Conservation (phyloP, 2,888 invertebrate species). For the Dasysyrphus albostriatus region DNA sequence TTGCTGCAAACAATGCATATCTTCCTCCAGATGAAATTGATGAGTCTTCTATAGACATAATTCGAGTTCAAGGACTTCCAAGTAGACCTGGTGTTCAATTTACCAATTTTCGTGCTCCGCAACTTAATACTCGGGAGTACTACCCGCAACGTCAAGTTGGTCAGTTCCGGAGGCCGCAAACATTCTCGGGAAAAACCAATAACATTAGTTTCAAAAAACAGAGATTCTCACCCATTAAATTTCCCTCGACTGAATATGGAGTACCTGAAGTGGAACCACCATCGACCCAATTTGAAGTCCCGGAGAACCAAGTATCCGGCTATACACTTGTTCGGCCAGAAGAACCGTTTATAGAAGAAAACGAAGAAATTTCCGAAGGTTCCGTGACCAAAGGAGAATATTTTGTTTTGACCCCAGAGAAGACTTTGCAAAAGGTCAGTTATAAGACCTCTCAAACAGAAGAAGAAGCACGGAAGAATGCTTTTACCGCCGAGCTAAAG, state of each 20-base stretch:
- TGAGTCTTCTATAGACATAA: slow-evolving; percentile 46
- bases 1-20: slow-evolving; percentile 77
- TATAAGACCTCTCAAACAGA: slow-evolving; percentile 81
- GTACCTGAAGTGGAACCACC: slow-evolving; percentile 38
- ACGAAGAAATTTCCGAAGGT: slow-evolving; percentile 76
- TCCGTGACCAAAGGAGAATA: slow-evolving; percentile 81
- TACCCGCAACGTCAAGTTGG: slow-evolving; percentile 40
- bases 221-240: slow-evolving; percentile 23
- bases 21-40: slow-evolving; percentile 76
- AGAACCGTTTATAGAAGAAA: slow-evolving; percentile 31
- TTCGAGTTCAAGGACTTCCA: slow-evolving; percentile 68
- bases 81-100: slow-evolving; percentile 40
- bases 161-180: slow-evolving; percentile 63
- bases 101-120: slow-evolving; percentile 15
- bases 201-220: slow-evolving; percentile 42
- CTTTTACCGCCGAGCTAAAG: slow-evolving; percentile 82
- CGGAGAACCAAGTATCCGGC: slow-evolving; percentile 14
- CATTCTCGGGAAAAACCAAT: slow-evolving; percentile 53
- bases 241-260: slow-evolving; percentile 41
- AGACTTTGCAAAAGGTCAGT: slow-evolving; percentile 82
- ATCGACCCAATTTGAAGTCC: slow-evolving; percentile 48
- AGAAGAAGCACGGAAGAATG: slow-evolving; percentile 79
- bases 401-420: slow-evolving; percentile 82
- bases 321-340: slow-evolving; percentile 36
- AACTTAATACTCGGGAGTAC: slow-evolving; percentile 51